phyloP scores from a whole-genome alignment of 2,888 invertebrate genomes.

The Orthosia gothica region DNA sequence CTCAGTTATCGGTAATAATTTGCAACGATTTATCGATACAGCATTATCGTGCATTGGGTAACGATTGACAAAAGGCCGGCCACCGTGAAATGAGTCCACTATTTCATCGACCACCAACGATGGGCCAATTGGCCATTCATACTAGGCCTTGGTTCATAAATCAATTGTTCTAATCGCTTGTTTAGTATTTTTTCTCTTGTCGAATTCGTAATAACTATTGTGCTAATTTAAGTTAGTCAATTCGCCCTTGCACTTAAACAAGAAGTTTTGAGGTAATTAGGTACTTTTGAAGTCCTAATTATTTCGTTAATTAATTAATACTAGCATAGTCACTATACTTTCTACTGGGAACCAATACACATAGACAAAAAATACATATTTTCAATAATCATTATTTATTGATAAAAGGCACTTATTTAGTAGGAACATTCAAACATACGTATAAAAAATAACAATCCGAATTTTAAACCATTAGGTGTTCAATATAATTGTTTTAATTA shows the following conservation, averaged over 20 bases:
- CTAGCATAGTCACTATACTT: not conserved
- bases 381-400: slow-evolving; percentile 18
- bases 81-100: slow-evolving; percentile 72
- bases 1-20: slow-evolving; percentile 1
- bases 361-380: not conserved
- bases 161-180: slow-evolving; percentile 38
- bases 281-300: too few species aligned
- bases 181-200: slow-evolving; percentile 19
- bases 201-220: slow-evolving; percentile 17
- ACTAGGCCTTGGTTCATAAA: slow-evolving; percentile 32
- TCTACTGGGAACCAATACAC: not conserved
- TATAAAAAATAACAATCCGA: slow-evolving; percentile 19
- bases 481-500: not conserved
- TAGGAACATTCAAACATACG: slow-evolving; percentile 10
- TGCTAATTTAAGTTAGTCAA: slow-evolving; percentile 10
- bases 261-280: not conserved
- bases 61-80: slow-evolving; percentile 50
- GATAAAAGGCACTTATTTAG: slow-evolving; percentile 24
- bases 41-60: slow-evolving; percentile 52
- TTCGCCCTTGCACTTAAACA: not conserved
- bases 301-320: not conserved
- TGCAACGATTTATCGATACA: slow-evolving; percentile 47
- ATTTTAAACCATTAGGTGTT: not conserved
- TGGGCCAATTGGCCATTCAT: slow-evolving; percentile 58
- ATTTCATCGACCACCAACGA: slow-evolving; percentile 65